Evolutionary conservation across 2,797 vertebrate species (phyloP).

Genomic region (Pipistrellus kuhlii): DNA sequence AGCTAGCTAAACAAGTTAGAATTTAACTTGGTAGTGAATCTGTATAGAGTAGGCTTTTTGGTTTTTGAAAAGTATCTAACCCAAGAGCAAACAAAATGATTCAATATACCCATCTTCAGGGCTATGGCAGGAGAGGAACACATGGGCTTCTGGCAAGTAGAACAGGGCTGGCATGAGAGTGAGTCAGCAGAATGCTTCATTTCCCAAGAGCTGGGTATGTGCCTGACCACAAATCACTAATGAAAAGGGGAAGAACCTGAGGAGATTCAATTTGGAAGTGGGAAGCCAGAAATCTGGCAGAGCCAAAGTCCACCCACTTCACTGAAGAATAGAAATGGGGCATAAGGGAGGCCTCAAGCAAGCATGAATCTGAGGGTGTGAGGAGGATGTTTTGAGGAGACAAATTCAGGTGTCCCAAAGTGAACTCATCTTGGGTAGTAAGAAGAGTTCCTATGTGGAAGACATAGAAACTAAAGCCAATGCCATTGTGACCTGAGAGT

Average conservation of each 20-base stretch:
- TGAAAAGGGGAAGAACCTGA: not conserved
- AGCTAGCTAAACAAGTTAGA: not conserved
- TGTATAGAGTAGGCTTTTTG: too few relatives aligned
- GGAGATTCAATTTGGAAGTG: not conserved
- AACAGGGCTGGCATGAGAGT: not conserved
- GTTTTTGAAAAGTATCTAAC: not conserved
- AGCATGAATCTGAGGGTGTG: not conserved
- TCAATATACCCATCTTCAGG: not conserved
- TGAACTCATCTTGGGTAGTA: not conserved
- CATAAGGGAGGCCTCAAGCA: not conserved
- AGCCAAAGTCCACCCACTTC: too few relatives aligned
- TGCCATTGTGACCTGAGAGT: not conserved
- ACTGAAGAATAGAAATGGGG: not conserved
- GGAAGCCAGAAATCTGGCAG: not conserved
- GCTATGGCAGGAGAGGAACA: not conserved
- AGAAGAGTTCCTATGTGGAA: not conserved
- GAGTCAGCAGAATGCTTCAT: not conserved
- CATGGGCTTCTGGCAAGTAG: not conserved
- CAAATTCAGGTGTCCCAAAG: not conserved
- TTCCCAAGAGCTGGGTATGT: not conserved
- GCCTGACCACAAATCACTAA: not conserved
- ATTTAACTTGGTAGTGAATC: too few relatives aligned
- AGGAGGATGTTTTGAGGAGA: not conserved
- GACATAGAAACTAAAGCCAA: not conserved
- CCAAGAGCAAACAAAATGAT: not conserved